Percentiles rank a stretch among this genome's conserved stretches.
These are phyloP conservation scores for Mizuhopecten yessoensis DNA, from an alignment of 1,140 invertebrate species.

Conservation along the genomic window DNA sequence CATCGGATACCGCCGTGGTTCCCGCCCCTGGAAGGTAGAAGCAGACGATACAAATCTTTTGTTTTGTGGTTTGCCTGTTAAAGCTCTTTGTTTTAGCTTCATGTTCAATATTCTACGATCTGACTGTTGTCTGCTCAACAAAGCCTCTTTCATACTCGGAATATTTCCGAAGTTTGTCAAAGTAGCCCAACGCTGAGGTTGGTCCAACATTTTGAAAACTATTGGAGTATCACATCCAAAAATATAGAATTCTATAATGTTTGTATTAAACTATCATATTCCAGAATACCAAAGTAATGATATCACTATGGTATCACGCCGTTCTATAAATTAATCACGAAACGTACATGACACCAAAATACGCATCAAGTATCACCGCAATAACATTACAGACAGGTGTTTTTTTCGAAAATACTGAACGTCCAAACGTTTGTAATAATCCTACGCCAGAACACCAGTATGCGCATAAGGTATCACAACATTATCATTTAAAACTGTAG, in stretches of 20 bases:
- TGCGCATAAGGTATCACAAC: not conserved
- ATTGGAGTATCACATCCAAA: not conserved
- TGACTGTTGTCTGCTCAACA: not conserved
- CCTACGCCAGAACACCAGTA: not conserved
- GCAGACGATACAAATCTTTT: constrained; percentile 44
- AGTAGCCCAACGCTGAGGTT: constrained; percentile 54
- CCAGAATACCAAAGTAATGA: not conserved
- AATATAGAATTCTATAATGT: not conserved
- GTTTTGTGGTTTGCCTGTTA: constrained; percentile 55
- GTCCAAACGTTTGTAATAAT: not conserved
- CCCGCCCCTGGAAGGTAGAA: constrained; percentile 57
- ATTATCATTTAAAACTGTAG: not conserved
- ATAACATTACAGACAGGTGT: not conserved
- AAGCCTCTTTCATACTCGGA: not conserved
- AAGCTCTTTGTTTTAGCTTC: constrained; percentile 54
- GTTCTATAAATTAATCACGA: no score
- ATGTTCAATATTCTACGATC: constrained; percentile 53
- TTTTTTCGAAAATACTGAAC: not conserved
- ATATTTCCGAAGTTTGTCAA: constrained; percentile 44
- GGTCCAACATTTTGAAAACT: constrained; percentile 52
- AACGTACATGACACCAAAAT: not conserved
- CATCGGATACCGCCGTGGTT: constrained; percentile 59
- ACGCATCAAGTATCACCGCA: not conserved
- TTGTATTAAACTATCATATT: not conserved
- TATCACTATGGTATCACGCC: no score